A percentile compares a stretch with the other conserved stretches of the same genome.
phyloP scores from a whole-genome alignment of 2,797 vertebrate genomes.

The Sebastes miniatus region DNA sequence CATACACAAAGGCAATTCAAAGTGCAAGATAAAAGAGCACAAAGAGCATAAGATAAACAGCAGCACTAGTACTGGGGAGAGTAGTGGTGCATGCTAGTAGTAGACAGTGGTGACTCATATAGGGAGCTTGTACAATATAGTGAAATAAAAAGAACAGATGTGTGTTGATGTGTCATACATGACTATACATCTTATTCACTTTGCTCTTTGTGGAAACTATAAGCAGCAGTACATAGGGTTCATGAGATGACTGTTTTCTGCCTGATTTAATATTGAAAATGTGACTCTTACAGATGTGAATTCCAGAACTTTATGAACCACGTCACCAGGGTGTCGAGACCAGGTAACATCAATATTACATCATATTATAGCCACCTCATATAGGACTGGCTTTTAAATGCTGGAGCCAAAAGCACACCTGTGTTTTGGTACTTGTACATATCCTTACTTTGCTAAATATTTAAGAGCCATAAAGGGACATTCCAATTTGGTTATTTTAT shows the following conservation, averaged over 20 bases:
- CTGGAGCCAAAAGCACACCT: not conserved
- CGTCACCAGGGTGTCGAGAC: slow-evolving; percentile 72
- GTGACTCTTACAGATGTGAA: slow-evolving; percentile 74
- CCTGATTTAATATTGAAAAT: not conserved
- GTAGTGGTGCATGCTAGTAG: not conserved
- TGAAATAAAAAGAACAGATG: not conserved
- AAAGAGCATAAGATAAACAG: too few relatives aligned
- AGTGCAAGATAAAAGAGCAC: too few relatives aligned
- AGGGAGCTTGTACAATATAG: not conserved
- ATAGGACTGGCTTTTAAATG: not conserved
- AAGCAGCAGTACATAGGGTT: not conserved
- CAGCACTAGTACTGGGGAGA: too few relatives aligned
- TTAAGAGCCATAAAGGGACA: not conserved
- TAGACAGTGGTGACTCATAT: not conserved
- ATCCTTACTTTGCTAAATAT: not conserved
- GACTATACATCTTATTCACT: not conserved
- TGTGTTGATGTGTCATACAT: not conserved
- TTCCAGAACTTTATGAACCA: slow-evolving; percentile 79
- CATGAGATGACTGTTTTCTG: not conserved
- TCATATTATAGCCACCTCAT: not conserved
- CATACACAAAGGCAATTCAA: too few relatives aligned
- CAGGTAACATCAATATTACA: slow-evolving; percentile 63
- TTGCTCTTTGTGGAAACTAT: not conserved
- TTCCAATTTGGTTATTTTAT: not conserved
- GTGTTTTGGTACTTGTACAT: not conserved